Percentiles rank a stretch among this genome's conserved stretches.
Conservation (phyloP, 2,888 invertebrate genomes). For the Perithous albicinctus region DNA sequence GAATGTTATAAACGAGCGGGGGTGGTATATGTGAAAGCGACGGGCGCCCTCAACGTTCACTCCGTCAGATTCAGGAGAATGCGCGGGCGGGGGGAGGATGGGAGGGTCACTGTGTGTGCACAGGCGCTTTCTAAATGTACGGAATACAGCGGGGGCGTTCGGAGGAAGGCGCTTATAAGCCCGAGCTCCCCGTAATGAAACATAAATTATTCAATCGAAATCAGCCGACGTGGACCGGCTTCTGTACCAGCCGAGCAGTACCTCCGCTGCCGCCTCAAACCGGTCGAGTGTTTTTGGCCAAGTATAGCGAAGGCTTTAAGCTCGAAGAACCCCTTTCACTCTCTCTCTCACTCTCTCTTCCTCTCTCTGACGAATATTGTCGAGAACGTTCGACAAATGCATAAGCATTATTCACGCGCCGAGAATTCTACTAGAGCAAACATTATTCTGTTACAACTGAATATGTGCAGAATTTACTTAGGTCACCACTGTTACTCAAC, state of each 20-base stretch:
- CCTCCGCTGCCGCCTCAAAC: constrained; percentile 50
- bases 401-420: constrained; percentile 6
- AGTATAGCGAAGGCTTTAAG: constrained; percentile 53
- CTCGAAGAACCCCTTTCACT: constrained; percentile 39
- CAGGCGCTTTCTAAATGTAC: constrained; percentile 83
- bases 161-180: constrained; percentile 84
- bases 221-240: constrained; percentile 80
- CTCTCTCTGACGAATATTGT: constrained; percentile 34
- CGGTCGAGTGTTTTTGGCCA: constrained; percentile 75
- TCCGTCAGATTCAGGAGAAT: constrained; percentile 75
- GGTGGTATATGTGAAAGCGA: constrained; percentile 58
- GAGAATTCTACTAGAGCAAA: not conserved
- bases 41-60: constrained; percentile 65
- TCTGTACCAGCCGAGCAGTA: constrained; percentile 29
- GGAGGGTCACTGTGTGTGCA: constrained; percentile 74
- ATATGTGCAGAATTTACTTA: too few species aligned
- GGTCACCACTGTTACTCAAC: too few species aligned
- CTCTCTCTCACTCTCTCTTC: too few species aligned
- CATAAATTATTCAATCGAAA: constrained; percentile 85
- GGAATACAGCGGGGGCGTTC: constrained; percentile 79
- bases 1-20: constrained; percentile 43
- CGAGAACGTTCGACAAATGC: constrained; percentile 5
- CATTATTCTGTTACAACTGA: not conserved
- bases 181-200: constrained; percentile 83
- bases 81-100: constrained; percentile 65